Base-by-base conservation (phyloP, 1,140 invertebrate species). In the Grapholita molesta region DNA sequence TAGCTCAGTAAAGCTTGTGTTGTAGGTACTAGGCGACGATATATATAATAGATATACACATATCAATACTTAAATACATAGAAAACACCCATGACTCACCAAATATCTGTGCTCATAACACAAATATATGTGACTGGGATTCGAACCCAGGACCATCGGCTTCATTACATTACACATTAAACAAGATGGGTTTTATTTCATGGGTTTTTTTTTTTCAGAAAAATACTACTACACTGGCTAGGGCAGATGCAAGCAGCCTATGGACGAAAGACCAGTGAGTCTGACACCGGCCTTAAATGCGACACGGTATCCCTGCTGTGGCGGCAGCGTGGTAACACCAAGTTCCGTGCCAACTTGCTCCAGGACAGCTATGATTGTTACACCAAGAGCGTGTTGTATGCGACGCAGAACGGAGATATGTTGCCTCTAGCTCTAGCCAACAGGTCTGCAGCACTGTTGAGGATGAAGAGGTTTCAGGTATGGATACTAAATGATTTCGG, bases 381-480 rank as follows among this genome's bases (percentile, higher is more conserved):
- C 53, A 79, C 79, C 2, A 84, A 85, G 30, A 88, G 87, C 82
- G 83, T 89, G 3, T 12, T 85, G 21, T 89, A 83, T 67, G 86
- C 89, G 23, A 66, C 78, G 6, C 84, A 85, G 9, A 77, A 83
- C 64, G 84, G 83, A 23, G 67, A 78, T 5, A 85, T 86, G 79
- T 89, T 85, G 64, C 75, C 86, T 21, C 66, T 89, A 6, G 87
- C 87, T 2, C 70, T 91, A 9, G 89, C 86, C 6, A 91, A 91
- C 64, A 80, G 89, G 67, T 89, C 89, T 25, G 89, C 89, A 57
- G 78, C 86, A 15, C 75, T 88, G 33, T 52, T 91, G 1, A 65
- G 80, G 35, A 57, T 89, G 66, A 89, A 88, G 66, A 80, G 69
- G 57, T 87, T 81, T 73, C 67, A 89, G 80, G 87, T 89, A 73